phyloP scores from a whole-genome alignment of 2,888 invertebrate species.

The Drosophila atripex region DNA sequence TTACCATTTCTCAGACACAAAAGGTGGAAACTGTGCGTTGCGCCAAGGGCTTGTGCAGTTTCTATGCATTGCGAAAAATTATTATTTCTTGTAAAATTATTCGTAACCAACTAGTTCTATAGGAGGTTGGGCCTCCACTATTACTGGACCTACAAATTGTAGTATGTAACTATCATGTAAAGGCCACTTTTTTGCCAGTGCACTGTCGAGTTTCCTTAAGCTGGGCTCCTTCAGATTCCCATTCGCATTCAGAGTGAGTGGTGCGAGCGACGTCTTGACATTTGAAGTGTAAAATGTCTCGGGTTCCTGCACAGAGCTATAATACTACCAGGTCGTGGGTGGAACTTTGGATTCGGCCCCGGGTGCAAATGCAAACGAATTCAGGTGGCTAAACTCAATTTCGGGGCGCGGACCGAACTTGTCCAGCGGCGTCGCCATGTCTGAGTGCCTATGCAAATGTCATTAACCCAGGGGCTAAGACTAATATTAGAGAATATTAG shows the following conservation, averaged over 20 bases:
- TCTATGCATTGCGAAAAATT: background rate
- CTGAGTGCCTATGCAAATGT: conserved; percentile 34
- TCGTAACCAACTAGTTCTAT: background rate
- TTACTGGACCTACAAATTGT: too few relatives aligned
- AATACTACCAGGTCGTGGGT: conserved; percentile 10
- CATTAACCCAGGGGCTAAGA: conserved; percentile 39
- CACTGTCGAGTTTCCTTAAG: conserved; percentile 20
- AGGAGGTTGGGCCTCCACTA: too few relatives aligned
- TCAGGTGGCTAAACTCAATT: conserved; percentile 69
- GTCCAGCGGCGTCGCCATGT: conserved; percentile 19
- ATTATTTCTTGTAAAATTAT: background rate
- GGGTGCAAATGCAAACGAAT: conserved; percentile 35
- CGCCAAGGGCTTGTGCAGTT: conserved; percentile 35
- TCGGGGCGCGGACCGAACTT: conserved; percentile 22
- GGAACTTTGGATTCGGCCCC: background rate
- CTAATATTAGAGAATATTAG: conserved; percentile 20
- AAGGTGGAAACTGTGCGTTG: conserved; percentile 29
- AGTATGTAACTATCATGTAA: too few relatives aligned
- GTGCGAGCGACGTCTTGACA: conserved; percentile 29
- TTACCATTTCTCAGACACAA: conserved; percentile 34
- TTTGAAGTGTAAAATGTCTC: conserved; percentile 47
- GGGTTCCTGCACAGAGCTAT: conserved; percentile 19
- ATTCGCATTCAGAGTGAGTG: conserved; percentile 11
- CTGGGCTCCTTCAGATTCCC: conserved; percentile 30
- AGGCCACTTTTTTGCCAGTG: background rate